Evolutionary conservation across 2,113 vertebrate genomes (phyloP), one percentile per base, ranked within the genome.

Genomic region (Rhadina sibilatrix): DNA sequence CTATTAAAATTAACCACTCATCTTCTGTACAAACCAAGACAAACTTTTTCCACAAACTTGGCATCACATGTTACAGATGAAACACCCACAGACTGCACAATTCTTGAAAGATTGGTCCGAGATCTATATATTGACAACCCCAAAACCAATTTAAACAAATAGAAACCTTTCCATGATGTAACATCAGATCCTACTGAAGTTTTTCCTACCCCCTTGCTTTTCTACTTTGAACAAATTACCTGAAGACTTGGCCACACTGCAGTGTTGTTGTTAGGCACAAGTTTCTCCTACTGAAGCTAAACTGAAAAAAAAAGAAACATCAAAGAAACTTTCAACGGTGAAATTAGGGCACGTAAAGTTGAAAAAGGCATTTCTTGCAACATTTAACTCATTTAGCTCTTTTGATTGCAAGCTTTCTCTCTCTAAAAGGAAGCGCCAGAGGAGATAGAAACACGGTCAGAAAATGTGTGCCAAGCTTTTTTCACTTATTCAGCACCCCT

Each of bases 301-400:
- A 79, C n/a, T 20, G 38, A 53, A 83, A 35, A 81, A 70, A 65
- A 89, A 93, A 72, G 79, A 77, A 91, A 97, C 70, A 95, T 94
- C 94, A 94, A 96, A 96, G 94, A 77, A 94, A 81, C 80, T 91
- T 94, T 87, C 77, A 89, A 30, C 60, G 56, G 80, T n/a, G 83
- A 94, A 96, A 95, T 94, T 94, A 95, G 76, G 77, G 68, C 61
- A 94, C 0, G 22, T 70, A 64, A 60, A 87, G 65, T 57, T 96
- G 91, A 96, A 95, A 91, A 84, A 47, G 3, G 3, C 57, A 47
- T 87, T 97, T 94, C 94, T 94, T 76, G 77, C 94, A 93, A 78
- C 74, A 60, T 57, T 87, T 71, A 75, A 78, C 65, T 94, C 93
- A 75, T 57, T 83, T 75, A 71, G 54, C 80, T 95, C 94, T 94